Percentiles rank a stretch among this genome's conserved stretches.
Conservation (phyloP, 2,797 vertebrate genomes). For the Micromesistius poutassou region DNA sequence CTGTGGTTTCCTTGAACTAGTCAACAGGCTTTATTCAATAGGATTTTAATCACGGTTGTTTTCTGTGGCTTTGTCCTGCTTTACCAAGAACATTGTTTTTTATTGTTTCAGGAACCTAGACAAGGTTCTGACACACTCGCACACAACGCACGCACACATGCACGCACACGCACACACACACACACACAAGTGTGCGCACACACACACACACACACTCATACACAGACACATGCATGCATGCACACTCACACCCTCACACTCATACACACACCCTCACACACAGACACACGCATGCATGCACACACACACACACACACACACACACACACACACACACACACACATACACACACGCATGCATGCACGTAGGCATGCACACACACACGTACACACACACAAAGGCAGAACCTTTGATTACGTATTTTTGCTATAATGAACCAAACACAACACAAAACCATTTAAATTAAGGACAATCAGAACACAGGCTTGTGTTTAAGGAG, state of each 20-base stretch:
- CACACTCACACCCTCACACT: neutral
- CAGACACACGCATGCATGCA: neutral
- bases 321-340: constrained; percentile 7
- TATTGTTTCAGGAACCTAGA: neutral
- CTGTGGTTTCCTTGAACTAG: neutral
- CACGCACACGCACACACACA: neutral
- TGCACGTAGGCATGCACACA: too few relatives aligned
- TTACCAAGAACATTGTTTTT: neutral
- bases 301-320: neutral
- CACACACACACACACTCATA: constrained; percentile 1
- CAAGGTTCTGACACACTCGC: too few relatives aligned
- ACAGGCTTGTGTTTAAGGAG: neutral
- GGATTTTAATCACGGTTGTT: neutral
- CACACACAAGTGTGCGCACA: too few relatives aligned
- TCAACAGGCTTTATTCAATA: constrained; percentile 1
- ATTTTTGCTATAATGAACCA: neutral
- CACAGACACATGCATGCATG: neutral
- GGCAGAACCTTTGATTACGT: neutral
- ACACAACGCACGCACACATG: constrained; percentile 4
- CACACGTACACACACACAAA: neutral
- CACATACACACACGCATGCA: neutral
- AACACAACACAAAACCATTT: neutral
- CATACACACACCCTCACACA: neutral
- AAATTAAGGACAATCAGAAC: neutral
- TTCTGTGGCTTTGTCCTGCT: neutral